phyloP scores from a whole-genome alignment of 2,113 vertebrate species.

The Austrofundulus limnaeus region DNA sequence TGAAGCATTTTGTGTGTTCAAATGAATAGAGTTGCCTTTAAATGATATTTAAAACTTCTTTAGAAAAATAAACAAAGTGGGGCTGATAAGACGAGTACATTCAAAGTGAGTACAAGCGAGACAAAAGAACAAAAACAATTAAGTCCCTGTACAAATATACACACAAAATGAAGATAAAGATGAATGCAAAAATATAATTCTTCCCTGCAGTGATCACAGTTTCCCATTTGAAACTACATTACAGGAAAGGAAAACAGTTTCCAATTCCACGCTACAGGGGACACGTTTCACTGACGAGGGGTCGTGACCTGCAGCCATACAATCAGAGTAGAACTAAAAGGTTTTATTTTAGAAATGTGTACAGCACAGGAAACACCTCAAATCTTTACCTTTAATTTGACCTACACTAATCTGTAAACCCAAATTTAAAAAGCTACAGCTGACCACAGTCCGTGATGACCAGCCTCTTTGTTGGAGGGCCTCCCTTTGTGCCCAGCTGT shows the following conservation, averaged over 20 bases:
- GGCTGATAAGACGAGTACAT: constrained; percentile 66
- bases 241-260: not conserved
- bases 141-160: constrained; percentile 66
- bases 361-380: constrained; percentile 20
- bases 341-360: constrained; percentile 13
- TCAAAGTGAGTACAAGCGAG: constrained; percentile 82
- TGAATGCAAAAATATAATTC: constrained; percentile 16
- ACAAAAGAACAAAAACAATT: constrained; percentile 45
- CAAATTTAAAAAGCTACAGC: constrained; percentile 66
- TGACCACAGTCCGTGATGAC: constrained; percentile 89
- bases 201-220: too few relatives aligned
- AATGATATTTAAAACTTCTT: constrained; percentile 45
- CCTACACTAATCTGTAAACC: constrained; percentile 4
- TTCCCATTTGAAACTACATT: not conserved
- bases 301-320: constrained; percentile 16
- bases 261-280: not conserved
- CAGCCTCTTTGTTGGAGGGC: constrained; percentile 82
- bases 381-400: constrained; percentile 1
- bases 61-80: not conserved
- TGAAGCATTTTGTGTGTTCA: constrained; percentile 18
- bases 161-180: constrained; percentile 46
- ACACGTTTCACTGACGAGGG: constrained; percentile 7
- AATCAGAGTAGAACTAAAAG: not conserved
- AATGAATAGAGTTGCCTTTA: constrained; percentile 10
- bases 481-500: constrained; percentile 85